These are phyloP conservation scores for Paratilapia polleni DNA, from an alignment of 2,113 vertebrate species.

Conservation along the genomic window DNA sequence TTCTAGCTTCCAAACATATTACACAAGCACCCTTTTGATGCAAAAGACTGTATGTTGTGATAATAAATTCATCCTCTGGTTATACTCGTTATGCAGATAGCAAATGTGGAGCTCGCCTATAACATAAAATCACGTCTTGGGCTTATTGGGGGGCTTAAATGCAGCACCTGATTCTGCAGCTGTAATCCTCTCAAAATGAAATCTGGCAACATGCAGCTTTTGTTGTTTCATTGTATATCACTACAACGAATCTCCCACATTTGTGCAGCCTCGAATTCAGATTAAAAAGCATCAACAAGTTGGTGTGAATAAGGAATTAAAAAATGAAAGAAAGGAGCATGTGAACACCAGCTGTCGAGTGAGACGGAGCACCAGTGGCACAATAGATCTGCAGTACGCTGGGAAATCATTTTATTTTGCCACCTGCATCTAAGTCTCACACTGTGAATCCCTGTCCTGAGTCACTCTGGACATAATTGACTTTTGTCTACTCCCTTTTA, in stretches of 20 bases:
- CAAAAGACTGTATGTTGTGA: neutral
- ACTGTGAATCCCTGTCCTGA: slow-evolving; percentile 36
- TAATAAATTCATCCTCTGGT: slow-evolving; percentile 1
- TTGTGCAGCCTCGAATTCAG: neutral
- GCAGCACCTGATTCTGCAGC: slow-evolving; percentile 13
- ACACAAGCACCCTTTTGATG: neutral
- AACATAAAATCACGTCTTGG: slow-evolving; percentile 18
- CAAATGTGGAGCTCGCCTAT: neutral
- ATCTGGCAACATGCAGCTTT: neutral
- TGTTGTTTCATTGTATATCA: neutral
- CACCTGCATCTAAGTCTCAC: slow-evolving; percentile 23
- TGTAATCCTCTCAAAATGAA: slow-evolving; percentile 50
- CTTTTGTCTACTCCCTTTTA: slow-evolving; percentile 57
- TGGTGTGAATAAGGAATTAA: neutral
- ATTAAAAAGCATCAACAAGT: slow-evolving; percentile 1
- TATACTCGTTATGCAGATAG: slow-evolving; percentile 22
- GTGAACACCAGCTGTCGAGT: slow-evolving; percentile 15
- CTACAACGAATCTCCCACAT: neutral
- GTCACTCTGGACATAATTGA: slow-evolving; percentile 56
- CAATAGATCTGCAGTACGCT: slow-evolving; percentile 12
- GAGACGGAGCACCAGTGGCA: neutral
- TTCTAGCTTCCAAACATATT: neutral
- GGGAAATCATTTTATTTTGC: slow-evolving; percentile 46
- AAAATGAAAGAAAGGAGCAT: neutral
- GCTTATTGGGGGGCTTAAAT: slow-evolving; percentile 3